Percentiles rank a stretch among this genome's conserved stretches.
phyloP scores from a whole-genome alignment of 2,797 vertebrate genomes.

The Gobio occitaniae region DNA sequence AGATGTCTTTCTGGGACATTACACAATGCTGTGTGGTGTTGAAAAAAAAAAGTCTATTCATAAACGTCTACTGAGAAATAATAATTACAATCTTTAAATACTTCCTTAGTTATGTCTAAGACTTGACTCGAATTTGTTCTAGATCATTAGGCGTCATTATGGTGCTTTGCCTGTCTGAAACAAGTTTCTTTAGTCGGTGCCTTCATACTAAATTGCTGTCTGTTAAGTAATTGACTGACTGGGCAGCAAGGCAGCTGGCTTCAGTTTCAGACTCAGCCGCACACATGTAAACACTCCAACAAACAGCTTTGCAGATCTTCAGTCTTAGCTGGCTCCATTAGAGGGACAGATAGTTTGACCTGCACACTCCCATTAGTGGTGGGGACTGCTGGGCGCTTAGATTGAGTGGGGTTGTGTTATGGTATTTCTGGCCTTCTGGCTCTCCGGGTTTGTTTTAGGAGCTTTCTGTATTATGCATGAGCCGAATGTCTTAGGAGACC shows the following conservation, averaged over 20 bases:
- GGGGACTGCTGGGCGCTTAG: constrained; percentile 34
- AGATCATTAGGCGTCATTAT: constrained; percentile 24
- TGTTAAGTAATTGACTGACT: constrained; percentile 15
- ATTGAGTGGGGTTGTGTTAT: constrained; percentile 44
- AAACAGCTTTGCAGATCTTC: constrained; percentile 48
- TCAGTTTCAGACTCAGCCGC: constrained; percentile 48
- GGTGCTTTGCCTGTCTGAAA: constrained; percentile 1
- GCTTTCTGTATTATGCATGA: constrained; percentile 74
- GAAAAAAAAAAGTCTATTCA: neutral
- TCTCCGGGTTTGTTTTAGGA: constrained; percentile 69
- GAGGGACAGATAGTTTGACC: constrained; percentile 64
- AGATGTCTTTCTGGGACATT: neutral
- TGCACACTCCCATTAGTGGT: constrained; percentile 46
- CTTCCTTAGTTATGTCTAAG: neutral
- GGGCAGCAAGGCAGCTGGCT: constrained; percentile 9
- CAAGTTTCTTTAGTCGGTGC: neutral
- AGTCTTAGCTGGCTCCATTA: constrained; percentile 31
- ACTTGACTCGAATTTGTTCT: constrained; percentile 7
- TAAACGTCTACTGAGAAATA: constrained; percentile 2
- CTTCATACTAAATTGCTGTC: neutral
- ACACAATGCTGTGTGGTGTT: neutral
- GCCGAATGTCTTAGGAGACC: constrained; percentile 43
- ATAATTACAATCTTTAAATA: constrained; percentile 7
- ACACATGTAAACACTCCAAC: constrained; percentile 56
- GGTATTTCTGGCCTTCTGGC: constrained; percentile 60